Evolutionary conservation across 2,888 invertebrate genomes (phyloP).

Genomic region (Oscheius sp.): DNA sequence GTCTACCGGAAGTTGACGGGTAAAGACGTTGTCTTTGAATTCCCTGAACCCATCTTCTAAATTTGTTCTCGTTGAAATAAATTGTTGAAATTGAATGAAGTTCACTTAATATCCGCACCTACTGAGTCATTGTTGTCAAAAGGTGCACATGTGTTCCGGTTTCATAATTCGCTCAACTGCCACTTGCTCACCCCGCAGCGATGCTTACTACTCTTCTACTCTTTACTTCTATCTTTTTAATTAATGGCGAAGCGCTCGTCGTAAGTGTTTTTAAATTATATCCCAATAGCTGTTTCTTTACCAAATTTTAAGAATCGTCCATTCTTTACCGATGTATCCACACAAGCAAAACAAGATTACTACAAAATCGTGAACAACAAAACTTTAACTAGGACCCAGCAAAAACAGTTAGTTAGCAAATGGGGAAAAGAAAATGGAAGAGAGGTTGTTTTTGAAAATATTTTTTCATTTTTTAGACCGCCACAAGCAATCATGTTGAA

Average conservation of each 20-base stretch:
- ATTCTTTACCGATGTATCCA: not conserved
- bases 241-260: not conserved
- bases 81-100: too few relatives aligned
- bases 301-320: not conserved
- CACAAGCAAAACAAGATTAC: not conserved
- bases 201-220: not conserved
- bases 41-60: constrained; percentile 85
- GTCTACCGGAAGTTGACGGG: constrained; percentile 99
- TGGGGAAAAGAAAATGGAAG: not conserved
- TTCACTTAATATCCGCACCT: too few relatives aligned
- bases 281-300: too few relatives aligned
- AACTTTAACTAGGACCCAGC: not conserved
- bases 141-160: too few relatives aligned
- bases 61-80: constrained; percentile 42
- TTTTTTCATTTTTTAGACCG: not conserved
- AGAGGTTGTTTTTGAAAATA: not conserved
- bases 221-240: not conserved
- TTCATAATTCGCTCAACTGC: too few relatives aligned
- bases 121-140: too few relatives aligned
- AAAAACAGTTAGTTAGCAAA: not conserved
- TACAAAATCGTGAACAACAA: constrained; percentile 4
- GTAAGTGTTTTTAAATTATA: not conserved
- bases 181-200: too few relatives aligned
- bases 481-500: not conserved
- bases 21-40: constrained; percentile 97